These are phyloP conservation scores for Pyrrhia umbra DNA, from an alignment of 2,888 invertebrate genomes.

Conservation along the genomic window DNA sequence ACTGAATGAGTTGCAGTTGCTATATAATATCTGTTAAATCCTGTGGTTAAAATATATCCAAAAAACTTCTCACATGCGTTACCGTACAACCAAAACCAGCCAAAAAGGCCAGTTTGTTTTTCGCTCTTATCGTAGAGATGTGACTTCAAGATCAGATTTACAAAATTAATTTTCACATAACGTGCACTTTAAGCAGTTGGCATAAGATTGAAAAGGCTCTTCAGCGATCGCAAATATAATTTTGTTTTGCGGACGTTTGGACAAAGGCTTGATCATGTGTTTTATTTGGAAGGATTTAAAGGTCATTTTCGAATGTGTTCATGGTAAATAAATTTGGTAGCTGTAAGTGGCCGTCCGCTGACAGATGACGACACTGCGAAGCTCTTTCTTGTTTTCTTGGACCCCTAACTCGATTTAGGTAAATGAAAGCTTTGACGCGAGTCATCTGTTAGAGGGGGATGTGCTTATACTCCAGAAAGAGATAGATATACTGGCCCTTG, in stretches of 20 bases:
- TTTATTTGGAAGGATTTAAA: slow-evolving; percentile 56
- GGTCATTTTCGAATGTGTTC: slow-evolving; percentile 55
- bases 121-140: slow-evolving; percentile 77
- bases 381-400: slow-evolving; percentile 83
- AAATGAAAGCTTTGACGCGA: slow-evolving; percentile 77
- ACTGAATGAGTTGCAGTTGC: too few species aligned
- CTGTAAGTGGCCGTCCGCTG: slow-evolving; percentile 77
- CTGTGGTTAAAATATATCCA: slow-evolving; percentile 4
- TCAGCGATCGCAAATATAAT: slow-evolving; percentile 26
- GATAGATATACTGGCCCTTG: slow-evolving; percentile 38
- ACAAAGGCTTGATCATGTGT: slow-evolving; percentile 36
- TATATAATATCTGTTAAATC: neutral
- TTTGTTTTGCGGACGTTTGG: slow-evolving; percentile 34
- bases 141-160: slow-evolving; percentile 70
- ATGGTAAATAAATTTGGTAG: slow-evolving; percentile 59
- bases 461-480: slow-evolving; percentile 16
- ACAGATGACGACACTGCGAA: slow-evolving; percentile 82
- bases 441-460: slow-evolving; percentile 69
- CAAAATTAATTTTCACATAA: slow-evolving; percentile 47
- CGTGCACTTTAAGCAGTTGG: slow-evolving; percentile 37
- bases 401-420: slow-evolving; percentile 82
- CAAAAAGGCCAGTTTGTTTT: slow-evolving; percentile 78
- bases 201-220: slow-evolving; percentile 48
- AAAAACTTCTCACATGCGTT: slow-evolving; percentile 26
- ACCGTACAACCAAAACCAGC: slow-evolving; percentile 65